Evolutionary conservation across 2,797 vertebrate genomes (phyloP), one percentile per base, ranked within the genome.

Genomic region (Sternarchorhynchus goeldii): DNA sequence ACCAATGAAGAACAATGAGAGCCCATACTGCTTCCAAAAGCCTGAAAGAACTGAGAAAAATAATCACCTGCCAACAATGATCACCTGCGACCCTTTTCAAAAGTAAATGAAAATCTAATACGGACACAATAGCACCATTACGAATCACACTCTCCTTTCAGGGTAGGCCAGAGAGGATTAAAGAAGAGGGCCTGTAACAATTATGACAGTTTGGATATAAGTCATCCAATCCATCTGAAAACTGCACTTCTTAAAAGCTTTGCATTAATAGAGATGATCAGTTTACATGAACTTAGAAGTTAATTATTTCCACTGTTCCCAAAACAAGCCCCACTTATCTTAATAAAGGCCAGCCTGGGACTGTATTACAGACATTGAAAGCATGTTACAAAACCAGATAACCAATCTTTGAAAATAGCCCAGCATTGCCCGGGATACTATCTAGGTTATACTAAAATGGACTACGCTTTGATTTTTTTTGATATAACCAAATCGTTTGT

Each of bases 401-500:
- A 74, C 17, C 25, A 3, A 10, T 16, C 21, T 25, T 45, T 66
- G 5, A 66, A 16, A 29, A 18, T 55, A 55, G 6, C 17, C 39
- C 6, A 29, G 18, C 34, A 39, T 65, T 36, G 17, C 34, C 60
- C 6, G 60, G 31, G 32, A 34, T 34, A 63, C 6, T 14, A 29
- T 31, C 0, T 25, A 20, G 64, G 14, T n/a, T 39, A 65, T 65
- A 31, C 20, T 6, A 63, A 34, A 68, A 67, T 41, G 18, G 39
- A 7, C 64, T 50, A 50, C 20, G 39, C 25, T 36, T 64, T 17
- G 7, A 50, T 6, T n/a, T 0, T 41, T 12, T 50, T 50, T 50
- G 14, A 69, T 56, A 72, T 53, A 75, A 60, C 64, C 57, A 20
- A 29, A 56, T 75, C 20, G 5, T 63, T 45, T 56, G 7, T 56